A percentile compares a stretch with the other conserved stretches of the same genome.
phyloP scores from a whole-genome alignment of 1,140 invertebrate species.

The Drosophila willistoni region DNA sequence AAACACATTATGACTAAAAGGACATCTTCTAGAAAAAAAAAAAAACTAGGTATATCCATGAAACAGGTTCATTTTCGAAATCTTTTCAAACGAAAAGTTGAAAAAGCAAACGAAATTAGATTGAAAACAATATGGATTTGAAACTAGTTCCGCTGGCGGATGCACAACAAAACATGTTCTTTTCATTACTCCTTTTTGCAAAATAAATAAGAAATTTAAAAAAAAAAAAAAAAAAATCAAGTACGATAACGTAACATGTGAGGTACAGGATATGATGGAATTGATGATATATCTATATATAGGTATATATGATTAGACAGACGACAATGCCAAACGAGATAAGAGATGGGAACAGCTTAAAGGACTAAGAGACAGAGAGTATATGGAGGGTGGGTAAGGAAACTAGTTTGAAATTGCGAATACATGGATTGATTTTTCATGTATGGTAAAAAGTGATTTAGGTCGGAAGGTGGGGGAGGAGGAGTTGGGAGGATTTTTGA shows the following conservation, averaged over 20 bases:
- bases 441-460: not conserved
- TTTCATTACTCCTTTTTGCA: not conserved
- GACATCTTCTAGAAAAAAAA: not conserved
- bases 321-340: too few species aligned
- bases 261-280: not conserved
- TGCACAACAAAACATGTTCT: constrained; percentile 46
- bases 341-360: too few species aligned
- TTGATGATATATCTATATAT: constrained; percentile 1
- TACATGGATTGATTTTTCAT: not conserved
- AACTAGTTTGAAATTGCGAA: constrained; percentile 1
- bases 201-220: constrained; percentile 9
- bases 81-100: not conserved
- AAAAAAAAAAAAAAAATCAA: not conserved
- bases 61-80: not conserved
- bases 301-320: not conserved
- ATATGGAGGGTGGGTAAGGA: not conserved
- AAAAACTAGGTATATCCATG: not conserved
- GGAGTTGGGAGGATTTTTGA: not conserved
- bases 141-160: constrained; percentile 55
- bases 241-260: not conserved
- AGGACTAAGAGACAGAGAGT: too few species aligned
- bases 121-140: not conserved
- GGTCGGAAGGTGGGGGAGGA: not conserved
- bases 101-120: not conserved
- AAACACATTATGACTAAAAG: too few species aligned